Percentiles rank a stretch among this genome's conserved stretches.
phyloP scores from a whole-genome alignment of 2,797 vertebrate species.

The Clamator glandarius region DNA sequence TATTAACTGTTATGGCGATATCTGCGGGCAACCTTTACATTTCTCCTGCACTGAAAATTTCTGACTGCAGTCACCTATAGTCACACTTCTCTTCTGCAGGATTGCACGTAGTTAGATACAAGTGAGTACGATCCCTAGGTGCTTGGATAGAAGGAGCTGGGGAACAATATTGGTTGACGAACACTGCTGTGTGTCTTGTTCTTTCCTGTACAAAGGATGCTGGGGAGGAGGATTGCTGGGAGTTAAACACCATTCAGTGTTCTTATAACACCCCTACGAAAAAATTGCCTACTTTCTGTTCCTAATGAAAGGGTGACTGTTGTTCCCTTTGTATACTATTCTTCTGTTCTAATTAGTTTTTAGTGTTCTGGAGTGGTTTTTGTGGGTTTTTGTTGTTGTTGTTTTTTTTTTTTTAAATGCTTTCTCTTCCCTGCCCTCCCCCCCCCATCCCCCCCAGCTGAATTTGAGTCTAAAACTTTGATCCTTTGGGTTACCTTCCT shows the following conservation, averaged over 20 bases:
- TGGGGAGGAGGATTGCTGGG: neutral
- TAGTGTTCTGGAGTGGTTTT: neutral
- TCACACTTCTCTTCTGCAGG: neutral
- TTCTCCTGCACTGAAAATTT: neutral
- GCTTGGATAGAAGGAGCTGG: neutral
- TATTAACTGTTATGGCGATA: neutral
- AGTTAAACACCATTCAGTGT: neutral
- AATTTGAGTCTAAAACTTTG: neutral
- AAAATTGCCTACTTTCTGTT: conserved; percentile 2
- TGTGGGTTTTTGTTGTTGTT: no score
- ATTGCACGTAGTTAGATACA: neutral
- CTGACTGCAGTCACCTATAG: neutral
- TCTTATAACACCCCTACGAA: neutral
- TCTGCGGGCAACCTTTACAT: neutral
- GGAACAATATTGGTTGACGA: neutral
- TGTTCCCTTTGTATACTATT: neutral
- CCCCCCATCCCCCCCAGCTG: neutral
- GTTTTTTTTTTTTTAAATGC: neutral
- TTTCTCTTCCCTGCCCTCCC: no score
- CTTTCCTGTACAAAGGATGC: neutral
- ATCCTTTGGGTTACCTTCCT: neutral
- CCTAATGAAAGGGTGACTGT: neutral
- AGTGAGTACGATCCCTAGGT: neutral
- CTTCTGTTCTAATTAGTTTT: neutral
- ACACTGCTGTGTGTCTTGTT: fast-evolving